phyloP scores from a whole-genome alignment of 2,888 invertebrate genomes.

The Scrobipalpa atriplicella region DNA sequence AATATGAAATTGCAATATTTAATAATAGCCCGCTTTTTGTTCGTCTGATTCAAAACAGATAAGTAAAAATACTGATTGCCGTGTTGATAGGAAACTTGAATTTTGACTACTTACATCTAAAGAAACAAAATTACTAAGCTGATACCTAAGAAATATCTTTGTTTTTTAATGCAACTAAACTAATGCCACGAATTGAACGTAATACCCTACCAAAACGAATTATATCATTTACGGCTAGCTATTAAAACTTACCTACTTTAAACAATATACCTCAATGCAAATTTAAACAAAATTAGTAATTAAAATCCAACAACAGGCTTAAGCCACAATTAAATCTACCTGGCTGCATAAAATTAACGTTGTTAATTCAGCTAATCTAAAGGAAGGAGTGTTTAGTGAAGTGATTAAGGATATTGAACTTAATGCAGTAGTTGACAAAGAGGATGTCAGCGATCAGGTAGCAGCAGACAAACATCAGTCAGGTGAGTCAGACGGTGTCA shows the following conservation, averaged over 20 bases:
- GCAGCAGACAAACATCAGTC: constrained; percentile 59
- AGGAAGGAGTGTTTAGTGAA: constrained; percentile 18
- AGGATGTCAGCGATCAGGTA: constrained; percentile 58
- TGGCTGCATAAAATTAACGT: constrained; percentile 20
- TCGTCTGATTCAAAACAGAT: constrained; percentile 21
- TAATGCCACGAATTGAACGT: not conserved
- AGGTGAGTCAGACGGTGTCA: constrained; percentile 69
- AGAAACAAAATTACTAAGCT: not conserved
- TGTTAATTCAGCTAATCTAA: constrained; percentile 25
- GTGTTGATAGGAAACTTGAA: constrained; percentile 15
- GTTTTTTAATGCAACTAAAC: not conserved
- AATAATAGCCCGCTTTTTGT: constrained; percentile 31
- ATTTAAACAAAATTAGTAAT: constrained; percentile 42
- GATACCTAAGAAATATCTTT: not conserved
- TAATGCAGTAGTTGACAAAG: constrained; percentile 45
- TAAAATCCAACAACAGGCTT: constrained; percentile 31
- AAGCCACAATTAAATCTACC: constrained; percentile 7
- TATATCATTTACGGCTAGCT: constrained; percentile 12
- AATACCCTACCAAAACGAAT: not conserved
- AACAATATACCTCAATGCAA: constrained; percentile 29
- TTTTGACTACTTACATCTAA: not conserved
- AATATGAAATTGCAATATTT: constrained; percentile 31
- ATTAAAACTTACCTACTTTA: not conserved
- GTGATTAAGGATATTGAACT: constrained; percentile 41
- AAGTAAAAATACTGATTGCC: constrained; percentile 9